Percentiles rank a stretch among this genome's conserved stretches.
These are phyloP conservation scores for Encarsia formosa DNA, from an alignment of 2,888 invertebrate genomes.

Conservation along the genomic window DNA sequence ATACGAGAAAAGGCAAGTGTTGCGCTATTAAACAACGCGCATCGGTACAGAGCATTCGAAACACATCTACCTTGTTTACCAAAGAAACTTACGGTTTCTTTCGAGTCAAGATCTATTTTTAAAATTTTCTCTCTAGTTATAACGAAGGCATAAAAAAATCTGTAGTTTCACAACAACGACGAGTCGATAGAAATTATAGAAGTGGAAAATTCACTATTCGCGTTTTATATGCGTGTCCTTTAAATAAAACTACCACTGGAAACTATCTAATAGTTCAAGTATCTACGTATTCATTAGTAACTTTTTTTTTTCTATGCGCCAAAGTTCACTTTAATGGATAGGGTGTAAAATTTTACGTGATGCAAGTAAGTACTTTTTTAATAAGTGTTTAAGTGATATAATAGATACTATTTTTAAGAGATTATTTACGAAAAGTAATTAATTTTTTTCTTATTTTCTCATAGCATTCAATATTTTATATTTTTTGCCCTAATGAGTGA, in stretches of 20 bases:
- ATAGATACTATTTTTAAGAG: too few relatives aligned
- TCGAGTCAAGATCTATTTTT: background rate
- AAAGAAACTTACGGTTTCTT: conserved; percentile 1
- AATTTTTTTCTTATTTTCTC: too few relatives aligned
- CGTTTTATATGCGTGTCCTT: too few relatives aligned
- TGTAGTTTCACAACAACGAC: conserved; percentile 17
- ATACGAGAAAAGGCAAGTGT: conserved; percentile 22
- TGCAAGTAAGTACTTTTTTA: too few relatives aligned
- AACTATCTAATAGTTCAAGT: background rate
- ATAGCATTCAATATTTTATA: too few relatives aligned
- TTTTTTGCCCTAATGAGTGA: too few relatives aligned
- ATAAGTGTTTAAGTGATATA: too few relatives aligned
- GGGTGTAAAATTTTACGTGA: background rate
- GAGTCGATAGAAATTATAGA: conserved; percentile 17
- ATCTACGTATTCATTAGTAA: background rate
- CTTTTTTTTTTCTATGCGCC: background rate
- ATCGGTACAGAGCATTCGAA: conserved; percentile 14
- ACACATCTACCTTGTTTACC: conserved; percentile 15
- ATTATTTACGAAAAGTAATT: too few relatives aligned
- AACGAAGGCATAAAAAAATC: conserved; percentile 18
- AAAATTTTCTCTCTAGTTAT: conserved; percentile 6
- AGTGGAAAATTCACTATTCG: conserved; percentile 12
- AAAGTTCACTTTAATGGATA: background rate
- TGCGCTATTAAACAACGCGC: conserved; percentile 3
- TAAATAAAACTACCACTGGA: too few relatives aligned